phyloP scores from a whole-genome alignment of 2,888 invertebrate species.

The Nomada ruficornis region DNA sequence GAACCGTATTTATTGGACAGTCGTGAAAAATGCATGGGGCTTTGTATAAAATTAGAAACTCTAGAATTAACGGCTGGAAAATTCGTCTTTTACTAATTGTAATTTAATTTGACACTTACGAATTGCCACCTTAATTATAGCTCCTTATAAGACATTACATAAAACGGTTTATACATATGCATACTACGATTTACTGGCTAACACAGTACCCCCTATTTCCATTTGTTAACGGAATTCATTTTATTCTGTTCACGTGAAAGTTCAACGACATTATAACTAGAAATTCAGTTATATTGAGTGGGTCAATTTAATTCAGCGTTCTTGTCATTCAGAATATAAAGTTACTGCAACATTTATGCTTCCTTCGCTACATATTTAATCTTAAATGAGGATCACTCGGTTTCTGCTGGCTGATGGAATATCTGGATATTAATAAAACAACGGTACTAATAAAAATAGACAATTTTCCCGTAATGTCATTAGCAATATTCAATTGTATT shows the following conservation, averaged over 20 bases:
- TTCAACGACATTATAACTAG: constrained; percentile 27
- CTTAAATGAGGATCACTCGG: not conserved
- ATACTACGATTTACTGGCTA: no score
- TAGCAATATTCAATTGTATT: not conserved
- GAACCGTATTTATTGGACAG: no score
- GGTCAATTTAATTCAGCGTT: constrained; percentile 25
- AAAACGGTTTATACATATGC: no score
- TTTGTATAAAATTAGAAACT: no score
- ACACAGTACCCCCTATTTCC: no score
- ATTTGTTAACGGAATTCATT: not conserved
- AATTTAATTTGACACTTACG: no score
- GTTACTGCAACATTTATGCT: constrained; percentile 15
- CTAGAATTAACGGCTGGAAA: no score
- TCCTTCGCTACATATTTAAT: not conserved
- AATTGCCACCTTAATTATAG: no score
- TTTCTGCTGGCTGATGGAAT: not conserved
- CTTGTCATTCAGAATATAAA: constrained; percentile 12
- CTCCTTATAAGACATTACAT: no score
- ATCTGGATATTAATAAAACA: not conserved
- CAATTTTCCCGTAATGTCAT: not conserved
- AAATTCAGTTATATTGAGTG: constrained; percentile 5
- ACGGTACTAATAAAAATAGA: no score
- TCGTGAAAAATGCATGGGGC: no score
- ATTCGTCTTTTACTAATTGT: no score
- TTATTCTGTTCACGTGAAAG: constrained; percentile 3